phyloP scores from a whole-genome alignment of 2,888 invertebrate species.

The Sialis lutaria region DNA sequence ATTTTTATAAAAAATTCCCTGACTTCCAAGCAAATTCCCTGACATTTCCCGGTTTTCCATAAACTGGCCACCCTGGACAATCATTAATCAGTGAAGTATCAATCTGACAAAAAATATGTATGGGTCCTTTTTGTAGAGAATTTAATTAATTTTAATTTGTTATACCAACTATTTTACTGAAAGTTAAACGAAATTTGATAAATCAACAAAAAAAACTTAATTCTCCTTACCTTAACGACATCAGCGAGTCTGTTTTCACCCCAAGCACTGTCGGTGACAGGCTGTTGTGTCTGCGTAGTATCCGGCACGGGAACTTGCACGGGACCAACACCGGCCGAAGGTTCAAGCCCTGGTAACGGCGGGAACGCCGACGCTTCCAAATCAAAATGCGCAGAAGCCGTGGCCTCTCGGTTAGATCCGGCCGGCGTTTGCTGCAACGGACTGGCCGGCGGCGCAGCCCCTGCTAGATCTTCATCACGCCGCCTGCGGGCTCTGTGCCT shows the following conservation, averaged over 20 bases:
- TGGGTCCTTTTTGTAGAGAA: too few relatives aligned
- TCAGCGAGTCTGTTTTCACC: constrained; percentile 52
- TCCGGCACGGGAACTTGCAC: constrained; percentile 15
- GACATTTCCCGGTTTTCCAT: too few relatives aligned
- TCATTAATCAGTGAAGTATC: too few relatives aligned
- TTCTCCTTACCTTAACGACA: constrained; percentile 39
- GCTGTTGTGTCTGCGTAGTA: constrained; percentile 17
- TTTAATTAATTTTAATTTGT: too few relatives aligned
- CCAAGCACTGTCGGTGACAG: constrained; percentile 20
- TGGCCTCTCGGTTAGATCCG: constrained; percentile 14
- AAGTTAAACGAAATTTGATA: neutral
- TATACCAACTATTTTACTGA: neutral
- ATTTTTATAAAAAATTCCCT: too few relatives aligned
- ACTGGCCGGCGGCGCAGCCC: constrained; percentile 18
- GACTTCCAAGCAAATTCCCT: too few relatives aligned
- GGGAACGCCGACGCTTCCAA: constrained; percentile 65
- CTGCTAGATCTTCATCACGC: constrained; percentile 22
- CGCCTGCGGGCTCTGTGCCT: constrained; percentile 27
- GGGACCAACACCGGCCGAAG: constrained; percentile 12
- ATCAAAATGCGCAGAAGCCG: constrained; percentile 47
- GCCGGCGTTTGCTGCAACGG: constrained; percentile 20
- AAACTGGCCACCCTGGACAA: too few relatives aligned
- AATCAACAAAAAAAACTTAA: neutral
- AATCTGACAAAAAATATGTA: too few relatives aligned
- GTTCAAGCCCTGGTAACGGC: constrained; percentile 51